Percentiles rank a stretch among this genome's conserved stretches.
These are phyloP conservation scores for Abscondita cerata DNA, from an alignment of 2,888 invertebrate species.

Conservation along the genomic window DNA sequence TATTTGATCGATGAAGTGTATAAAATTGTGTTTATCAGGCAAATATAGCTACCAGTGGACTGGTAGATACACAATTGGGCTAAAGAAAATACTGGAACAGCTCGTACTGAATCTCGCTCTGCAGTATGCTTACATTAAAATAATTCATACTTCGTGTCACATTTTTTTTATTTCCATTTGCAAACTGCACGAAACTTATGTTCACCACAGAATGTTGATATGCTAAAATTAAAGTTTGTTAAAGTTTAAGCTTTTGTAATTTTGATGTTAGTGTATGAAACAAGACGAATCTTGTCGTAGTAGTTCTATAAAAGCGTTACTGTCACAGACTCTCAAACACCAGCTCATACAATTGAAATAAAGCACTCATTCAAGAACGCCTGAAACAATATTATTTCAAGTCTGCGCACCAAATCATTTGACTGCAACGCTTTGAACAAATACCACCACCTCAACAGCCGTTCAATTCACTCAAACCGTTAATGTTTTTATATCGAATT, in stretches of 20 bases:
- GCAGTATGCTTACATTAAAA: slow-evolving; percentile 23
- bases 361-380: slow-evolving; percentile 36
- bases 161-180: too few species aligned
- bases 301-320: slow-evolving; percentile 12
- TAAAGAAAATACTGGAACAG: slow-evolving; percentile 23
- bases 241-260: neutral
- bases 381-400: slow-evolving; percentile 42
- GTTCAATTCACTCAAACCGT: slow-evolving; percentile 15
- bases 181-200: too few species aligned
- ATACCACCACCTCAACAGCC: slow-evolving; percentile 19
- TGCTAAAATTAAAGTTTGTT: too few species aligned
- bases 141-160: slow-evolving; percentile 5
- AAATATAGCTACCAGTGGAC: slow-evolving; percentile 22
- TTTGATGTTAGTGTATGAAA: neutral
- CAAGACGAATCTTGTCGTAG: slow-evolving; percentile 3
- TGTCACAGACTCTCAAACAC: slow-evolving; percentile 16
- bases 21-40: slow-evolving; percentile 30
- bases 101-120: slow-evolving; percentile 22
- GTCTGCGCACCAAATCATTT: slow-evolving; percentile 33
- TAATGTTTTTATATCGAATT: slow-evolving; percentile 20
- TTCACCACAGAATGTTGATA: too few species aligned
- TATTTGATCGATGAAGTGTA: slow-evolving; percentile 30
- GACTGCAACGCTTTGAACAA: slow-evolving; percentile 27
- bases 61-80: slow-evolving; percentile 25
- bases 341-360: slow-evolving; percentile 38